phyloP scores from a whole-genome alignment of 2,113 vertebrate genomes.

The Catagonus wagneri region DNA sequence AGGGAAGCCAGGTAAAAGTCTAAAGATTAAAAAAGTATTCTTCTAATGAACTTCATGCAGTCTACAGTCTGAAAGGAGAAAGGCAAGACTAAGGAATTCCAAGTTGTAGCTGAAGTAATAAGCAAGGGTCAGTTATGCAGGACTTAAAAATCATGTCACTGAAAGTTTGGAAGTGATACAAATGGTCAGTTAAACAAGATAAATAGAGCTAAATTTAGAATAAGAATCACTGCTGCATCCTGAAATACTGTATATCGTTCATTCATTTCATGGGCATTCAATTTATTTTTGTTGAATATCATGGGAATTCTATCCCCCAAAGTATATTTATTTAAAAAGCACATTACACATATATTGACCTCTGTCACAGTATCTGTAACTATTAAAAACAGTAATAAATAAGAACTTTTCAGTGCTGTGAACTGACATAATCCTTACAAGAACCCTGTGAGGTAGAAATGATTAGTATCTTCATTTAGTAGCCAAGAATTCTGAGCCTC shows the following conservation, averaged over 20 bases:
- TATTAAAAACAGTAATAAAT: not conserved
- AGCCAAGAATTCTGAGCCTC: not conserved
- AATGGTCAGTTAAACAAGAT: not conserved
- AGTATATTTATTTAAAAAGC: constrained; percentile 33
- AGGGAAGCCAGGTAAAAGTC: not conserved
- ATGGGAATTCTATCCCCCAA: not conserved
- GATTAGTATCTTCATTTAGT: not conserved
- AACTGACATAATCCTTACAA: not conserved
- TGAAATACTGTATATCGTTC: not conserved
- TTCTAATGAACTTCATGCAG: not conserved
- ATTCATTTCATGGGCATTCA: not conserved
- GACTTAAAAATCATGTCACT: not conserved
- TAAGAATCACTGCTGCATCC: not conserved
- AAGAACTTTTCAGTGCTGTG: not conserved
- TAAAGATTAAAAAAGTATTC: not conserved
- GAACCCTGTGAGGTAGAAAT: not conserved
- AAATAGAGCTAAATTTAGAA: not conserved
- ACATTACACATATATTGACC: not conserved
- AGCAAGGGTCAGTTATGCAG: not conserved
- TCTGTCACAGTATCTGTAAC: not conserved
- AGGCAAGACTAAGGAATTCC: not conserved
- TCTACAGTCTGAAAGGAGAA: not conserved
- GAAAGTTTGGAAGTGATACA: not conserved
- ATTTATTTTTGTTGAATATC: not conserved
- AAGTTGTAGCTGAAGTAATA: not conserved